Evolutionary conservation across 2,888 invertebrate species (phyloP), one percentile per base, ranked within the genome.

Genomic region (Agrotis clavis): DNA sequence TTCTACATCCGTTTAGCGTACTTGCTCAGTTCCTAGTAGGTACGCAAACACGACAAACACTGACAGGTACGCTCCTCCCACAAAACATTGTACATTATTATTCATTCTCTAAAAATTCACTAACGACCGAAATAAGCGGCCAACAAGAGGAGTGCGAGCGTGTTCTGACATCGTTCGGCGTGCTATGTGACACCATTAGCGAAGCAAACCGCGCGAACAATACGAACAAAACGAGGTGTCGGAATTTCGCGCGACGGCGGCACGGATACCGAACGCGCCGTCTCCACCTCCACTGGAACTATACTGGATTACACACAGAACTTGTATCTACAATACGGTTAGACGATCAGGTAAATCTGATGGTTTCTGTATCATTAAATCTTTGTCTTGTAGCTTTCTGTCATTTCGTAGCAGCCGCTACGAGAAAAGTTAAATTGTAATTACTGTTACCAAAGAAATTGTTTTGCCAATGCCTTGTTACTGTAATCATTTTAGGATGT

Each of bases 171-270:
- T 89, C 91, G 90, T 90, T 90, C 88, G 92, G 90, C 91, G 89
- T 92, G 94, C 94, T 93, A 95, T 94, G 95, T 94, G 95, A 94
- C 95, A 94, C 95, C 94, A 95, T 95, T 95, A 94, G 91, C 87
- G 89, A 84, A 85, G 89, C 88, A 89, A 91, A 90, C 87, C 89
- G 89, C 86, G 86, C 83, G 86, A 90, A 92, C 93, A 94, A 94
- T 91, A 92, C 84, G 85, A 94, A 87, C 90, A 94, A 94, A 92
- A 91, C 87, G 88, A 90, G 86, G 81, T 83, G 89, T 67, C 70
- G 93, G 94, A 91, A 94, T 94, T 93, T 93, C 89, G 92, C 94
- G 91, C 92, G 90, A 87, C 88, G 88, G 81, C 83, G 81, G 82
- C 76, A 78, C 66, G 74, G 80, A 82, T 81, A 74, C 83, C 83